Conservation (phyloP, 2,888 invertebrate genomes). For the Hipparchia semele region DNA sequence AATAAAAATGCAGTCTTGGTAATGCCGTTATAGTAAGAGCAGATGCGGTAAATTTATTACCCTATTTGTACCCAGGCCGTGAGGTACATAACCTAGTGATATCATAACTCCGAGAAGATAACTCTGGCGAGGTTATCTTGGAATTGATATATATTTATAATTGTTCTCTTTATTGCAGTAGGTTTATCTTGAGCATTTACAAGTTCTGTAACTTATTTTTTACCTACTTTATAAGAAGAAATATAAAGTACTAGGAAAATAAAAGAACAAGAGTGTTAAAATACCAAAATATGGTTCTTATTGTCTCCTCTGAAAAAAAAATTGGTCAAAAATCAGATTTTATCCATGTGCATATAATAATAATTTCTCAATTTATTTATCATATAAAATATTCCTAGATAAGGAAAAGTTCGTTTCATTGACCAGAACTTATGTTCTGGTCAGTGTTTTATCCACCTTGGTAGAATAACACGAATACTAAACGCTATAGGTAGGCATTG, state of each 20-base stretch:
- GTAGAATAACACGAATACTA: background rate
- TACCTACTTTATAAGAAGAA: no score
- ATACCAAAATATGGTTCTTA: no score
- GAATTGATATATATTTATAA: constrained; percentile 8
- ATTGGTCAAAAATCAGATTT: no score
- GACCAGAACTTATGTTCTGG: background rate
- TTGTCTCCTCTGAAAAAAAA: no score
- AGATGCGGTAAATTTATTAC: constrained; percentile 30
- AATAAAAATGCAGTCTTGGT: constrained; percentile 1
- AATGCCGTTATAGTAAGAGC: constrained; percentile 19
- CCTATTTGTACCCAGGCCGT: constrained; percentile 22
- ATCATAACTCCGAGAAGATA: constrained; percentile 31
- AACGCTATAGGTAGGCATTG: background rate
- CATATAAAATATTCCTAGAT: background rate
- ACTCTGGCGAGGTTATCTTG: constrained; percentile 34
- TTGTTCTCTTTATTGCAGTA: background rate
- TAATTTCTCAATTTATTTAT: background rate
- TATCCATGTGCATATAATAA: no score
- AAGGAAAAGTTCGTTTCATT: background rate
- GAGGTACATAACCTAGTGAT: constrained; percentile 15
- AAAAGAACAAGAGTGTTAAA: no score
- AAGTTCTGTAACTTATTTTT: no score
- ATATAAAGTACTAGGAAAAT: no score
- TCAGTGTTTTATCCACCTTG: background rate
- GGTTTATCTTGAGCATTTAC: background rate